Evolutionary conservation across 2,888 invertebrate genomes (phyloP).

Genomic region (Furcula furcula): DNA sequence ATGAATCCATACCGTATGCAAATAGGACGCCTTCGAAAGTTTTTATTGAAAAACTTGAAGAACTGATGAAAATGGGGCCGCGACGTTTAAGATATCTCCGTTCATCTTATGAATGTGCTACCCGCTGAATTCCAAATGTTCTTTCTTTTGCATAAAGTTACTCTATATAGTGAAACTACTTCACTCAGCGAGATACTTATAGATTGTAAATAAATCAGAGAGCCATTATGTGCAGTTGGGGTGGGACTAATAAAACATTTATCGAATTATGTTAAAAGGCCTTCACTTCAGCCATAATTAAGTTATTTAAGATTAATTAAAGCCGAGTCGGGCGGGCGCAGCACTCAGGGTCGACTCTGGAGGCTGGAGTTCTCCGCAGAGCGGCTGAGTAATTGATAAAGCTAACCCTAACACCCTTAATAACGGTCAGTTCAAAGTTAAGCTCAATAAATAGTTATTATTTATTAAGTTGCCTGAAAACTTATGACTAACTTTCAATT

Average conservation of each 20-base stretch:
- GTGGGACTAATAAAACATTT: constrained; percentile 26
- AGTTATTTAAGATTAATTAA: constrained; percentile 68
- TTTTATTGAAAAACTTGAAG: constrained; percentile 81
- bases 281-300: constrained; percentile 47
- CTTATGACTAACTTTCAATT: constrained; percentile 32
- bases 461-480: constrained; percentile 52
- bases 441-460: constrained; percentile 54
- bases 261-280: constrained; percentile 35
- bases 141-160: constrained; percentile 39
- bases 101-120: constrained; percentile 62
- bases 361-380: constrained; percentile 43
- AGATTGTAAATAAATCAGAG: constrained; percentile 5
- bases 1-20: constrained; percentile 79
- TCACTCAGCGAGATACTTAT: not conserved
- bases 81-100: constrained; percentile 67
- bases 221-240: constrained; percentile 7
- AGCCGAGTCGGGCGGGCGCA: constrained; percentile 41
- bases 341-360: constrained; percentile 27
- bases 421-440: constrained; percentile 54
- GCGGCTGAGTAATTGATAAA: constrained; percentile 69
- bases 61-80: constrained; percentile 76
- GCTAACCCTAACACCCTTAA: constrained; percentile 59
- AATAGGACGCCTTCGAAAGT: constrained; percentile 75
- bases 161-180: constrained; percentile 21
- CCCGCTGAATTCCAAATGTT: constrained; percentile 51